These are phyloP conservation scores for Aplochiton taeniatus DNA, from an alignment of 2,797 vertebrate genomes.

Conservation along the genomic window DNA sequence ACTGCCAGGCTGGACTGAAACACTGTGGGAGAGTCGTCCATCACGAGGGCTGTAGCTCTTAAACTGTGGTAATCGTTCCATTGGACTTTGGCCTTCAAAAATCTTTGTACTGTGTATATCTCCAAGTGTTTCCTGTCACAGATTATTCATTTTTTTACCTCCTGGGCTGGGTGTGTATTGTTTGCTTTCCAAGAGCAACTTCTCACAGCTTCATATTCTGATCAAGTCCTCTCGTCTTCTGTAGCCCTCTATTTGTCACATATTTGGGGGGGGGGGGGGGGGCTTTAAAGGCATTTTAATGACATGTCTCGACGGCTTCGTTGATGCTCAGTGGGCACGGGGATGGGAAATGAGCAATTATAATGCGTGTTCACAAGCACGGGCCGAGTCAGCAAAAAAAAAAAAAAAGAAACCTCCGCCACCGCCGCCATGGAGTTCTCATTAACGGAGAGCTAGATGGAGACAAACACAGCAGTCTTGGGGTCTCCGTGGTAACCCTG, in stretches of 20 bases:
- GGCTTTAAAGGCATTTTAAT: constrained; percentile 45
- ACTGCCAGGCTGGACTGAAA: constrained; percentile 39
- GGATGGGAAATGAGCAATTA: constrained; percentile 65
- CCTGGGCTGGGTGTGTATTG: too few species aligned
- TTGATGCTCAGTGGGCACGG: constrained; percentile 41
- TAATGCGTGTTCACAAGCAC: constrained; percentile 50
- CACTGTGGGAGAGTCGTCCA: constrained; percentile 19
- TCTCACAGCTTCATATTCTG: constrained; percentile 15
- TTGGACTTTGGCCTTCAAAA: too few species aligned
- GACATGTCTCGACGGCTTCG: constrained; percentile 40
- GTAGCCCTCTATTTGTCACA: constrained; percentile 27
- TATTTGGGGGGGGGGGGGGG: constrained; percentile 51
- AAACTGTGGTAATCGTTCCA: too few species aligned
- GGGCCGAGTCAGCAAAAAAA: constrained; percentile 56
- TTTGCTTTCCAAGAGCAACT: constrained; percentile 43
- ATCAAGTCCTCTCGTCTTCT: constrained; percentile 39
- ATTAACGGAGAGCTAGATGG: constrained; percentile 55
- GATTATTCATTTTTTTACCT: too few species aligned
- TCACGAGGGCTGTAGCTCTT: too few species aligned
- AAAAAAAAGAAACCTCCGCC: constrained; percentile 1
- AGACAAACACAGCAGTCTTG: constrained; percentile 45
- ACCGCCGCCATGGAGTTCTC: constrained; percentile 46
- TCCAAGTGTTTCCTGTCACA: too few species aligned
- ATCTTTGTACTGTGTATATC: too few species aligned
- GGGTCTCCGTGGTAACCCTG: constrained; percentile 55